Base-by-base conservation (phyloP, 2,888 invertebrate genomes). In the Melinaea menophilus region DNA sequence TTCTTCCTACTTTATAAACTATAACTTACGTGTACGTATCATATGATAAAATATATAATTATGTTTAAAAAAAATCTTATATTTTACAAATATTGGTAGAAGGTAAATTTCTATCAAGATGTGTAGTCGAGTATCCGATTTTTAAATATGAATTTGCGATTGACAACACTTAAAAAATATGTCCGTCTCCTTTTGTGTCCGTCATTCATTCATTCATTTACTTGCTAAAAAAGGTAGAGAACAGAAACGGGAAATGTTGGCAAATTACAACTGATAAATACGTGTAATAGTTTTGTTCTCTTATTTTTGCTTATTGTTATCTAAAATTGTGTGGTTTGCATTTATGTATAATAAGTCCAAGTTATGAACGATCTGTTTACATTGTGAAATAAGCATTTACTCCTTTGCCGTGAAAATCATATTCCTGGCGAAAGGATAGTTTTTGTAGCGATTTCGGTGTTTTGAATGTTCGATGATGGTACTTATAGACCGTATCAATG, bases 211-310 rank as follows among this genome's bases (percentile, higher is more conserved):
- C 83, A 80, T 82, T 84, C 84, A 79, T 80, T 82, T 80, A 77
- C 76, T 84, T 83, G 81, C 80, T 83, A 82, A 85, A 86, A 86
- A 87, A 84, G 82, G 81, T 78, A 62, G 69, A 70, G 69, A 69
- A 78, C 72, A 79, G 80, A 81, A 85, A 80, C 79, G 77, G 85
- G 82, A 87, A 86, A 85, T 87, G 85, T 89, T 89, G 88, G 89
- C 88, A 85, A 87, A 85, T 86, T 87, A 79, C 71, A 79, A 79
- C 75, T 79, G 82, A 81, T 81, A 81, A 76, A 81, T 85, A 85
- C 84, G 85, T 85, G 84, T 85, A 84, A 78, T 79, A 78, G 81
- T 81, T 79, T 76, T 73, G 75, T 79, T 77, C 73, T 76, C 68
- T 70, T 72, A 75, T 74, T 62, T 61, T 64, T 59, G 61, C 61